Evolutionary conservation across 2,113 vertebrate species (phyloP), one percentile per base, ranked within the genome.

Genomic region (Austrofundulus limnaeus): DNA sequence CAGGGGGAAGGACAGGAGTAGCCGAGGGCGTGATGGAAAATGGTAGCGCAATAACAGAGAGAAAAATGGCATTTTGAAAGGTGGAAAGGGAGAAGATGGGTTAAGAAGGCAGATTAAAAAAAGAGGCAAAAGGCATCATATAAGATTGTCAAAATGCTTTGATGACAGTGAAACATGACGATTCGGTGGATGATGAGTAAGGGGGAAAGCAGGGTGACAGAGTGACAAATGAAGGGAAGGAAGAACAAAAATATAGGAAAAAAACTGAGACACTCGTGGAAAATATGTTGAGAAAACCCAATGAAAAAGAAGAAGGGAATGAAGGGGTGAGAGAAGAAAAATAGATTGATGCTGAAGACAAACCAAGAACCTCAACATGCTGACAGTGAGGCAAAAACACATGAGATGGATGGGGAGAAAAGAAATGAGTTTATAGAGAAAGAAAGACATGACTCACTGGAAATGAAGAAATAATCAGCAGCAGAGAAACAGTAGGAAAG

Each of bases 351-450:
- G 46, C 37, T 55, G 42, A 28, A 50, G 25, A 78, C 21, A 31
- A 38, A 61, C 57, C 67, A 77, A 56, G 48, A 66, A 76, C 51
- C 43, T 61, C 67, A 77, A 61, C 59, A 53, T 58, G 70, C 76
- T 77, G 81, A 82, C 79, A 73, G 70, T 61, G 24, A 43, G 57
- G 24, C 43, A 3, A 75, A 77, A 64, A 81, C 23, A 72, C 42
- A 28, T 63, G 61, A 73, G 61, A 85, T 68, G 68, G 73, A 85
- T 69, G 69, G 72, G 53, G 48, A 67, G 53, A 47, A 14, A 48
- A 38, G 39, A 80, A 71, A 81, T 55, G 24, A 63, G 45, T n/a
- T 50, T 49, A 38, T 21, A 70, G 51, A 45, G 49, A 23, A 56
- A 66, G 42, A 50, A 46, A 66, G 69, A 63, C 62, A 73, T 72